Percentiles rank a stretch among this genome's conserved stretches.
These are phyloP conservation scores for Heliconius ethilla DNA, from an alignment of 2,888 invertebrate genomes.

Conservation along the genomic window DNA sequence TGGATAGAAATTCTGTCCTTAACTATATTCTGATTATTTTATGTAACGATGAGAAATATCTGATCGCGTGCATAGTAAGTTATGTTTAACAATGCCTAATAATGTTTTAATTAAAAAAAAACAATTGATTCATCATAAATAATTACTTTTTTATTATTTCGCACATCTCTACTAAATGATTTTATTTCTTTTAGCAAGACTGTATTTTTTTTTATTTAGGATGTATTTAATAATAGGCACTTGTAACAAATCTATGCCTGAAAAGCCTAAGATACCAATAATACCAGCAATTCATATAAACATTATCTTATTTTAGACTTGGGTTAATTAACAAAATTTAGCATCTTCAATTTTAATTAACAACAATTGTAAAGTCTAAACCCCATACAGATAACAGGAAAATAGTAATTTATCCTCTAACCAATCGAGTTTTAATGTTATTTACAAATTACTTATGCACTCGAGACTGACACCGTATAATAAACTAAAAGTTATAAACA, in stretches of 20 bases:
- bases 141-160: too few relatives aligned
- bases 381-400: slow-evolving; percentile 13
- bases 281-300: too few relatives aligned
- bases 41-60: slow-evolving; percentile 23
- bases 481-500: slow-evolving; percentile 9
- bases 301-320: not conserved
- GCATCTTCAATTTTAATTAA: not conserved
- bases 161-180: too few relatives aligned
- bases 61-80: not conserved
- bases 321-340: not conserved
- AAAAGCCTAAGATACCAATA: not conserved
- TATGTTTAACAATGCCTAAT: not conserved
- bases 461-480: not conserved
- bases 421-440: slow-evolving; percentile 12
- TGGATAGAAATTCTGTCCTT: slow-evolving; percentile 32
- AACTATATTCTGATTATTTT: slow-evolving; percentile 27
- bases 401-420: slow-evolving; percentile 23
- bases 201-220: too few relatives aligned
- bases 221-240: too few relatives aligned
- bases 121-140: too few relatives aligned
- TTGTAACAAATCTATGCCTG: too few relatives aligned
- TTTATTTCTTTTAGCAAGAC: too few relatives aligned
- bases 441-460: not conserved
- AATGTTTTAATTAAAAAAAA: too few relatives aligned
- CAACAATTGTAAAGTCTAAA: not conserved